These are phyloP conservation scores for Podiceps cristatus DNA, from an alignment of 2,113 vertebrate species.

Conservation along the genomic window DNA sequence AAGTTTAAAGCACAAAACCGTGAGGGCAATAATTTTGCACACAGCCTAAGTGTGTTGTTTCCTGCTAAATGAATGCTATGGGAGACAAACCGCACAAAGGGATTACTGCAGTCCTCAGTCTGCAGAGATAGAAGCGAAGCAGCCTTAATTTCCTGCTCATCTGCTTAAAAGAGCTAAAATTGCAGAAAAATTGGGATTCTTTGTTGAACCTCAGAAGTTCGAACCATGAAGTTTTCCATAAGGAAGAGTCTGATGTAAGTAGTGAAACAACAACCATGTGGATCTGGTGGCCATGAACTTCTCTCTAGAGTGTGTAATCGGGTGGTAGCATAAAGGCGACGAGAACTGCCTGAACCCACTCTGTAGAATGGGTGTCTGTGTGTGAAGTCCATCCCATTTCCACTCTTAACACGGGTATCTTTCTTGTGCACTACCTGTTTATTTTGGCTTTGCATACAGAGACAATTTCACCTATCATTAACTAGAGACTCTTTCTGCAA, in stretches of 20 bases:
- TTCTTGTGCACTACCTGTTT: not conserved
- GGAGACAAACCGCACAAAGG: not conserved
- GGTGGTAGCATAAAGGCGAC: rapidly evolving
- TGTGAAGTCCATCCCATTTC: not conserved
- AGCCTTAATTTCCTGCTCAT: not conserved
- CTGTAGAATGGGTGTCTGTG: not conserved
- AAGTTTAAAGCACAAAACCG: not conserved
- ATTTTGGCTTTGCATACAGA: not conserved
- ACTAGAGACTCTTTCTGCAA: not conserved
- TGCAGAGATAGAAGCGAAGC: not conserved
- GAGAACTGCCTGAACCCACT: not conserved
- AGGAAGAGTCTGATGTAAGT: not conserved
- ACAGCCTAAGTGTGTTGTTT: rapidly evolving
- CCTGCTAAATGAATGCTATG: not conserved
- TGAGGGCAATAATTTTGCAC: not conserved
- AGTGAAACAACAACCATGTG: not conserved
- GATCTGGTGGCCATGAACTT: not conserved
- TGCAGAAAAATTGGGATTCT: not conserved
- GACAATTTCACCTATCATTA: not conserved
- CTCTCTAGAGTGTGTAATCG: not conserved
- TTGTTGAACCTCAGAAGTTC: not conserved
- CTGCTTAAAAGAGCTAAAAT: not conserved
- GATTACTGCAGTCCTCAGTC: not conserved
- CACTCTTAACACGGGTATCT: not conserved
- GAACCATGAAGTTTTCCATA: not conserved